A percentile compares a stretch with the other conserved stretches of the same genome.
These are phyloP conservation scores for Columba guinea DNA, from an alignment of 2,797 vertebrate species.

Conservation along the genomic window DNA sequence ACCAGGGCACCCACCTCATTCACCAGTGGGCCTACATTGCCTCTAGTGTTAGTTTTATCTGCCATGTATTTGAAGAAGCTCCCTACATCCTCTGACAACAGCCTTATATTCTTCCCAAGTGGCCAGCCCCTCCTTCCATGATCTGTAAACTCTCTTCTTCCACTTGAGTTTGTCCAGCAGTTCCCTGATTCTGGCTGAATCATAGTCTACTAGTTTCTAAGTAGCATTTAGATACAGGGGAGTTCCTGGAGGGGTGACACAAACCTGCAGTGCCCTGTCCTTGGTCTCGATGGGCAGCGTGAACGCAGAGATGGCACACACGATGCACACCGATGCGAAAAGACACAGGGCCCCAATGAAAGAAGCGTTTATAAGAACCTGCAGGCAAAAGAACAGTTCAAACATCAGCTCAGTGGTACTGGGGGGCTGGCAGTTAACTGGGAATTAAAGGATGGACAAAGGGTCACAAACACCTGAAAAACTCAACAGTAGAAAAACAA, in stretches of 20 bases:
- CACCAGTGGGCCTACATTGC: too few species aligned
- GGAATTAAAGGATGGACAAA: not conserved
- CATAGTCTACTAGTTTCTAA: not conserved
- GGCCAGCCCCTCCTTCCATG: too few species aligned
- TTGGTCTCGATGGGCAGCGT: constrained; percentile 91
- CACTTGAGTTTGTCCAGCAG: too few species aligned
- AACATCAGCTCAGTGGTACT: rapidly evolving
- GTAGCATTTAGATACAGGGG: not conserved
- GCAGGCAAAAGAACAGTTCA: not conserved
- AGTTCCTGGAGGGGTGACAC: not conserved
- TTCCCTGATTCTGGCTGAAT: not conserved
- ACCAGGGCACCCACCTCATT: too few species aligned
- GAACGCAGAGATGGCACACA: constrained; percentile 83
- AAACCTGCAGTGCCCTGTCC: constrained; percentile 88
- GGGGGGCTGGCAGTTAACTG: not conserved
- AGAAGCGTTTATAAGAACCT: constrained; percentile 90
- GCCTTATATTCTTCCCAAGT: too few species aligned
- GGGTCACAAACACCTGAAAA: not conserved
- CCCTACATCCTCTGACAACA: too few species aligned
- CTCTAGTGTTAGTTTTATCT: too few species aligned
- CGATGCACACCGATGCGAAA: constrained; percentile 80
- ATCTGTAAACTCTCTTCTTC: too few species aligned
- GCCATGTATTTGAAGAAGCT: too few species aligned
- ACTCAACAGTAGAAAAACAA: not conserved
- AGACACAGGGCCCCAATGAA: constrained; percentile 84